Evolutionary conservation across 2,797 vertebrate species (phyloP), one percentile per base, ranked within the genome.

Genomic region (Periophthalmus magnuspinnatus): DNA sequence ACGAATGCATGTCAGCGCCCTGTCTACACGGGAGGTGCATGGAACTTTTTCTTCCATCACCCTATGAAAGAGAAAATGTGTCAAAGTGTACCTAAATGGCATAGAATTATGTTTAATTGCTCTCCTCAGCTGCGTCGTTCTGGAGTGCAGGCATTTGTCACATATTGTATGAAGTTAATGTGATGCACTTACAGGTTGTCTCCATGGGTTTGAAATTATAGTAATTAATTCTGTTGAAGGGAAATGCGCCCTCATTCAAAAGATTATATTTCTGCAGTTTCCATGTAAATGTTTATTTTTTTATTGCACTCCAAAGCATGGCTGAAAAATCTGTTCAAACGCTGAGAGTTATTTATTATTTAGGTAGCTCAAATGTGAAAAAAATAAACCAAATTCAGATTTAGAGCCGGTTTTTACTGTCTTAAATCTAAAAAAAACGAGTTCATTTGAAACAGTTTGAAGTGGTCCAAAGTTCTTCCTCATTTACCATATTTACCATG

Each of bases 21-120:
- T 95, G 94, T 93, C 90, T 95, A 84, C 93, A 93, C 66, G 95
- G 94, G 92, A 95, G 94, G 95, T 95, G 89, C 24, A 19, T 41
- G 13, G 13, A 41, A 45, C 3, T 54, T 50, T 62, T 50, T 65
- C 28, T 86, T 82, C 87, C 87, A 47, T 81, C 67, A 65, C 84
- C 82, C 65, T 74, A 81, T 73, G 17, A 84, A 83, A 81, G 45
- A 75, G 70, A 78, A 84, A 80, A 76, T 79, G 79, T 79, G 78
- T 88, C 85, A 82, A 81, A 90, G 74, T 80, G 70, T 64, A 75
- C 83, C 4, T 69, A 89, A 88, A 78, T 66, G 72, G 86, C 81
- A 82, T 85, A 77, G 81, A 90, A 89, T 85, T 61, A 63, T 90
- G 90, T 84, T 83, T 89, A 93, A 94, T 94, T 89, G 84, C 11